Conservation (phyloP, 2,888 invertebrate species). For the Cephus rjabovi region DNA sequence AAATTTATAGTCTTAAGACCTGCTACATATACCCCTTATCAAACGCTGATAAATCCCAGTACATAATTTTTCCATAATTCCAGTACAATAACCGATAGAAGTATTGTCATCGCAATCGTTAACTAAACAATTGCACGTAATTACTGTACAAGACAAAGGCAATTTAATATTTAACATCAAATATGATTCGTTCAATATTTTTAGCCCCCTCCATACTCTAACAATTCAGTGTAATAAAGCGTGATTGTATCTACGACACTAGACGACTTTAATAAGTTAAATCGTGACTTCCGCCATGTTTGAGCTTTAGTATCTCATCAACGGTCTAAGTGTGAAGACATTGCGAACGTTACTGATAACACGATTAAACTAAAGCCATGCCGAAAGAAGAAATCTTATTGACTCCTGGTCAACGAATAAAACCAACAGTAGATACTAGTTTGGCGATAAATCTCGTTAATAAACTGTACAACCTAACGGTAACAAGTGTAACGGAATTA, state of each 20-base stretch:
- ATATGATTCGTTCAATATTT: not conserved
- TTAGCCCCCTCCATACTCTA: not conserved
- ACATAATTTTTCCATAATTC: not conserved
- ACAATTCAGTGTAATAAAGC: not conserved
- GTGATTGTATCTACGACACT: not conserved
- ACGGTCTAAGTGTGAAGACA: not conserved
- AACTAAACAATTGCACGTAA: not conserved
- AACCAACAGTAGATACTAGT: conserved; percentile 70
- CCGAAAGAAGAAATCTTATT: conserved; percentile 39
- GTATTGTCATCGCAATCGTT: not conserved
- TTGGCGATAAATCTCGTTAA: conserved; percentile 70
- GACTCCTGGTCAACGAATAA: conserved; percentile 72
- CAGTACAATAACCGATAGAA: too few species aligned
- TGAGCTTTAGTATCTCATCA: not conserved
- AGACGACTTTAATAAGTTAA: not conserved
- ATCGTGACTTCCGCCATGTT: not conserved
- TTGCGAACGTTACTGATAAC: not conserved
- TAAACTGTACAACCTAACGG: conserved; percentile 74
- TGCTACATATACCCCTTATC: not conserved
- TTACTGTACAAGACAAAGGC: not conserved
- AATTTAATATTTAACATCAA: not conserved
- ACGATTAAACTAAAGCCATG: not conserved
- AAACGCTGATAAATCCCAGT: not conserved
- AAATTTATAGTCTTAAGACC: not conserved
- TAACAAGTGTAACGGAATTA: conserved; percentile 71